Conservation (phyloP, 2,888 invertebrate genomes). For the Eugnorisma glareosa region DNA sequence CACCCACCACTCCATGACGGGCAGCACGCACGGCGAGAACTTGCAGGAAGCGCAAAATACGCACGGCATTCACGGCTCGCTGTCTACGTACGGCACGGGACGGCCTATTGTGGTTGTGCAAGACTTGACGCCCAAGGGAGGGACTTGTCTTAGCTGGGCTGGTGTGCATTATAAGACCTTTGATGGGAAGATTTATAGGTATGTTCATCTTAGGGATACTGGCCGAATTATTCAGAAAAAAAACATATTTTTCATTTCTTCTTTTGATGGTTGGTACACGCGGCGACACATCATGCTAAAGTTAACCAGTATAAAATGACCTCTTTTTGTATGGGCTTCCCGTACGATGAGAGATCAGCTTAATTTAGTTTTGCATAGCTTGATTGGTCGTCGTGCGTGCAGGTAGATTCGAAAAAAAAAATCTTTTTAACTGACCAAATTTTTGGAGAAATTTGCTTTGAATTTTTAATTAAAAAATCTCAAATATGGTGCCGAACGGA, state of each 20-base stretch:
- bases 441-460: background rate
- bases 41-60: constrained; percentile 2
- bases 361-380: too few relatives aligned
- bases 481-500: background rate
- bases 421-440: background rate
- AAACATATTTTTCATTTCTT: background rate
- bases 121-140: constrained; percentile 90
- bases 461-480: background rate
- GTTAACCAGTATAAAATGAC: too few relatives aligned
- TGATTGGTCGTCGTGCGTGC: too few relatives aligned
- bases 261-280: background rate
- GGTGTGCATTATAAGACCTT: constrained; percentile 96
- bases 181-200: constrained; percentile 95
- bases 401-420: background rate
- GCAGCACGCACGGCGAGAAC: constrained; percentile 50
- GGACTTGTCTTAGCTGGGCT: constrained; percentile 95
- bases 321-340: too few relatives aligned
- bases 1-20: constrained; percentile 35
- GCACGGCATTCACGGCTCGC: constrained; percentile 23
- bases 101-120: constrained; percentile 77
- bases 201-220: constrained; percentile 44
- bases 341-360: too few relatives aligned
- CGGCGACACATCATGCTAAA: too few relatives aligned
- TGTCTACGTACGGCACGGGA: constrained; percentile 36
- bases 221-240: background rate